These are phyloP conservation scores for Coreius guichenoti DNA, from an alignment of 2,797 vertebrate genomes.

Conservation along the genomic window DNA sequence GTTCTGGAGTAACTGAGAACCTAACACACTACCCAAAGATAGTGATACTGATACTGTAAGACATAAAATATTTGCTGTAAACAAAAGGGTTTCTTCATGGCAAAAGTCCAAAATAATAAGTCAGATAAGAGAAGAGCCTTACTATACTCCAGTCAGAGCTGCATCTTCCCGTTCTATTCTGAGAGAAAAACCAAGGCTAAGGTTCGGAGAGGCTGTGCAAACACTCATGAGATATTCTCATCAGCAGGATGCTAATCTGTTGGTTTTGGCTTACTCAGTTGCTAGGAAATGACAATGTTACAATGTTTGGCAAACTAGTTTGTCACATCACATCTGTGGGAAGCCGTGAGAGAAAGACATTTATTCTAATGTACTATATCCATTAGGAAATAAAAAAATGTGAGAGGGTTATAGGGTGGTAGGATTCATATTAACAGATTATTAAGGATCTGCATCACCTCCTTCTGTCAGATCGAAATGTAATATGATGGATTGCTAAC, in stretches of 20 bases:
- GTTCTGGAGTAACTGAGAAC: neutral
- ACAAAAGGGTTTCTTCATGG: neutral
- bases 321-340: conserved; percentile 39
- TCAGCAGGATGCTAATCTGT: conserved; percentile 53
- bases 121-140: neutral
- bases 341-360: neutral
- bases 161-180: neutral
- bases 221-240: conserved; percentile 36
- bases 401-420: conserved; percentile 2
- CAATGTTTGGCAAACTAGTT: conserved; percentile 12
- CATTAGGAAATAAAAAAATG: neutral
- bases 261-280: conserved; percentile 20
- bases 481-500: neutral
- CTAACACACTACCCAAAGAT: neutral
- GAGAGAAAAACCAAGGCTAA: neutral
- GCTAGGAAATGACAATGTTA: conserved; percentile 35
- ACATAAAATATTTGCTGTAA: neutral
- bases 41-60: neutral
- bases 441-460: conserved; percentile 1
- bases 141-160: neutral
- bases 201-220: conserved; percentile 15
- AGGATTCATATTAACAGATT: neutral
- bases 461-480: neutral
- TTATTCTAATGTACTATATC: neutral
- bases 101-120: neutral